These are phyloP conservation scores for Coracias cyanogaster DNA, from an alignment of 2,797 vertebrate species.

Conservation along the genomic window DNA sequence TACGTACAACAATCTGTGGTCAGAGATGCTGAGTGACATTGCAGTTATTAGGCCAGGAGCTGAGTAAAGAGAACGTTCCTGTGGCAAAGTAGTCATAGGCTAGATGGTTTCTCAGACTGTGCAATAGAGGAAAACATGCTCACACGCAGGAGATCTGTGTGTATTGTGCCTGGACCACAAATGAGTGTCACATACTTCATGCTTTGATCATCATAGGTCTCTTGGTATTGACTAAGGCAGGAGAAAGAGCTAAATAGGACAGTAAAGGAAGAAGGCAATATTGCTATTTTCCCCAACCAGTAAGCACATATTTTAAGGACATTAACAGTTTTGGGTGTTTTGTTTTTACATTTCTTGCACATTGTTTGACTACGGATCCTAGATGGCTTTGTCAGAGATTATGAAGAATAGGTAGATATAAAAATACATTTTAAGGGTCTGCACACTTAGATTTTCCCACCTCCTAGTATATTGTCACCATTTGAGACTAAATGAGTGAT, in stretches of 20 bases:
- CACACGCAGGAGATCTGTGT: background rate
- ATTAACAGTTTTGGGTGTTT: background rate
- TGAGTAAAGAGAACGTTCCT: background rate
- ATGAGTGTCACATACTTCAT: background rate
- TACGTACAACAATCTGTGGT: background rate
- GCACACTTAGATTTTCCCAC: background rate
- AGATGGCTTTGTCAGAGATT: background rate
- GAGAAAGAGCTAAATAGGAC: background rate
- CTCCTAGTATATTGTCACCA: background rate
- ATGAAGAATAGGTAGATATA: background rate
- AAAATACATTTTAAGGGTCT: background rate
- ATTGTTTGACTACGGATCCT: background rate
- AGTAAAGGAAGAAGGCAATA: background rate
- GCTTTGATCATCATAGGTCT: background rate
- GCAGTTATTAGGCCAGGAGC: background rate
- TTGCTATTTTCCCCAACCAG: background rate
- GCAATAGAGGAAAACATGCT: background rate
- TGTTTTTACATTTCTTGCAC: background rate
- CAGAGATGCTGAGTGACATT: background rate
- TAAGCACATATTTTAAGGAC: background rate
- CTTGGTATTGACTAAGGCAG: background rate
- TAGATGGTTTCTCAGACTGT: background rate
- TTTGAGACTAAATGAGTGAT: background rate
- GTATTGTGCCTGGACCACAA: background rate
- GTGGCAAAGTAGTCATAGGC: background rate